Base-by-base conservation (phyloP, 2,888 invertebrate species). In the Lycophotia porphyrea region DNA sequence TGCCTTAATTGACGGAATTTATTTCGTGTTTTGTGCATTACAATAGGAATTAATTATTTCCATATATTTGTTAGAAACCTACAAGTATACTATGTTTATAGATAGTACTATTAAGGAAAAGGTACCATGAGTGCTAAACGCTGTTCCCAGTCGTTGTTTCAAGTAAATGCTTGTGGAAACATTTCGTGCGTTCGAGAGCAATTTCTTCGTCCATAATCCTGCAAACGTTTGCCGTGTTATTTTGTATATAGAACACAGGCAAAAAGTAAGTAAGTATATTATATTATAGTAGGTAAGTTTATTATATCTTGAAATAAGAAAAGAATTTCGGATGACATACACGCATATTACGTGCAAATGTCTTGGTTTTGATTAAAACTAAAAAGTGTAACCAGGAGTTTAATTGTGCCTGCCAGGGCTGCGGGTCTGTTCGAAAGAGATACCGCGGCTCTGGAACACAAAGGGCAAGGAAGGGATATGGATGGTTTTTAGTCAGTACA, bases 41-140 rank as follows among this genome's bases (percentile, higher is more conserved):
- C 4, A 67, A 47, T n/a, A 7, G 5, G 11, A 27, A n/a, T 1
- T 15, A 52, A n/a, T 7, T 60, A 21, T 44, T 31, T 44, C 24
- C 15, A 27, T n/a, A 18, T 44, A 9, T n/a, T 13, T n/a, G 2
- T 34, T 55, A 27, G 55, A 15, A 9, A 9, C 21, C 21, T 9
- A 52, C 18, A 58, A 82, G 34, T 27, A 82, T 78, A 47, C 70
- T 64, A 55, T 52, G n/a, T 78, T 63, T 49, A 42, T 34, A 66
- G 52, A 66, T 36, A 31, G 42, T 63, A 61, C 61, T 61, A 71
- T 78, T 78, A 36, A 42, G 60, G 34, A 66, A 34, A 31, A 42
- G 69, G 44, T 7, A 44, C 36, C 55, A 67, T 79, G 67, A 80
- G 73, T 80, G 80, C 80, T 68, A 71, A 83, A 79, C 52, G 80